Evolutionary conservation across 2,113 vertebrate genomes (phyloP), one percentile per base, ranked within the genome.

Genomic region (Neogale vison): DNA sequence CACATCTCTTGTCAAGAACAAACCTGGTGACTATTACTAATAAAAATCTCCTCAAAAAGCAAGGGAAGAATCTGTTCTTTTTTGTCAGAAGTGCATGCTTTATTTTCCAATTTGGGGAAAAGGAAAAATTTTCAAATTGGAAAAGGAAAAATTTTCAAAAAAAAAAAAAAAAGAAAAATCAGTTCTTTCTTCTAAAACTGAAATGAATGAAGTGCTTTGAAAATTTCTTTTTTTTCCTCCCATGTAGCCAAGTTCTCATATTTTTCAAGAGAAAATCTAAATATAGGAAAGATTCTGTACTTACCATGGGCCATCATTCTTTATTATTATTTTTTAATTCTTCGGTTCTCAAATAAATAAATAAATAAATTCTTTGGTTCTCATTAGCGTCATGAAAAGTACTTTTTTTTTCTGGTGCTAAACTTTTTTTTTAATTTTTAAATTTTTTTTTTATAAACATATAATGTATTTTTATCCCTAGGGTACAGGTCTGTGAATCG

Each of bases 201-300:
- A 10, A 94, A 61, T 34, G 65, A 72, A 29, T 39, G 18, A 80
- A 61, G 31, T 74, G 84, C 18, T 65, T 92, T 94, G 10, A 59
- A 76, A 71, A 93, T 39, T 0, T 79, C 18, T 90, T 72, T 65
- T 50, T 87, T 93, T 72, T 50, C 36, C 71, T 5, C 3, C 18
- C 18, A 29, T 85, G 18, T 12, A 77, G 8, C 18, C 10, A 85
- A 67, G 14, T 76, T 95, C 57, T 96, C 69, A 80, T 57, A 26
- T 21, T 85, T 93, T 89, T 59, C n/a, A 79, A 87, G 80, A 94
- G 36, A 81, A 5, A 79, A 88, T 88, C 90, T 80, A 93, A 97
- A 90, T 63, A 63, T 12, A 77, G 26, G 15, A 88, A 95, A 17
- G 11, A 90, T 90, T 69, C 76, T 45, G 24, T 42, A 88, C 11